These are phyloP conservation scores for Coecobrya sp. DNA, from an alignment of 2,888 invertebrate species.

Conservation along the genomic window DNA sequence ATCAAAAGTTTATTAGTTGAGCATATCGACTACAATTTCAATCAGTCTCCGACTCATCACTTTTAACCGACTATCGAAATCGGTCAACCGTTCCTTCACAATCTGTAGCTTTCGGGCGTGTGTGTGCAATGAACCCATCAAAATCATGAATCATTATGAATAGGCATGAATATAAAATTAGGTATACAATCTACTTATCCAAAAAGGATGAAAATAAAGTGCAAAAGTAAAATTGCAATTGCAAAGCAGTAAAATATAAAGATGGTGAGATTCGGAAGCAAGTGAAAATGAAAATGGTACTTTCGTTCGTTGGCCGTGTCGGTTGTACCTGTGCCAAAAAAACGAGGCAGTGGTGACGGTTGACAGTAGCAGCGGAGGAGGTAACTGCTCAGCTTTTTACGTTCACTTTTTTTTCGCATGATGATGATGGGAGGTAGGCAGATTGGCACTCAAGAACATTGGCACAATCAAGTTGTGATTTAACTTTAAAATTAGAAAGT, in stretches of 20 bases:
- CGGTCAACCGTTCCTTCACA: slow-evolving; percentile 62
- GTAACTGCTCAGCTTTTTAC: background rate
- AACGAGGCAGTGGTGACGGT: background rate
- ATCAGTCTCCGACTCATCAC: background rate
- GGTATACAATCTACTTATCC: background rate
- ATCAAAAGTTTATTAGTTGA: background rate
- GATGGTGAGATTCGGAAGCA: too few relatives aligned
- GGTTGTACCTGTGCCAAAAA: background rate
- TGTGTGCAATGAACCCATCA: background rate
- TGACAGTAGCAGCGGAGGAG: background rate
- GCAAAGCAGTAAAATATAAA: too few relatives aligned
- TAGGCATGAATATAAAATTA: background rate
- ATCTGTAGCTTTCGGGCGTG: slow-evolving; percentile 42
- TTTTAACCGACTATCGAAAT: slow-evolving; percentile 10
- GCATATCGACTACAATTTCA: background rate
- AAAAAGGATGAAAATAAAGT: background rate
- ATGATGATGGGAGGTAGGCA: background rate
- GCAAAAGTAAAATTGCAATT: background rate
- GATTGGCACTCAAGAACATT: background rate
- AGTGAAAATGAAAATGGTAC: too few relatives aligned
- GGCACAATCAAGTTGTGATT: background rate
- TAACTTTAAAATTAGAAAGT: slow-evolving; percentile 29
- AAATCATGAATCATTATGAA: background rate
- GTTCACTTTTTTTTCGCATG: slow-evolving; percentile 15
- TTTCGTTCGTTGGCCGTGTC: too few relatives aligned